Percentiles rank a stretch among this genome's conserved stretches.
Conservation (phyloP, 2,113 vertebrate genomes). For the Cynopterus brachyotis region DNA sequence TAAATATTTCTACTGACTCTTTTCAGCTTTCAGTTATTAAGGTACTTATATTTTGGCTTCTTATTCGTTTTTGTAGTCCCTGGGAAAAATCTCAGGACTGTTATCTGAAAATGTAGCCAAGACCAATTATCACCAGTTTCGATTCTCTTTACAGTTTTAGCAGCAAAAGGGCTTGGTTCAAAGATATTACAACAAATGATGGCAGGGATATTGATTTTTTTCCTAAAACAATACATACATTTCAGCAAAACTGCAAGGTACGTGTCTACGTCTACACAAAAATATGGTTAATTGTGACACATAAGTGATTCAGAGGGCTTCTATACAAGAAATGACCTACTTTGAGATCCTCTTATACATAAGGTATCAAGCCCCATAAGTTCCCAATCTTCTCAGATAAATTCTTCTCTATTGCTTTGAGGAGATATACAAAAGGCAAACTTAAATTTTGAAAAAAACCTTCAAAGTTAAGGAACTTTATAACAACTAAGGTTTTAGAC, state of each 20-base stretch:
- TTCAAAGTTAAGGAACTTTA: background rate
- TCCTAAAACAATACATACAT: background rate
- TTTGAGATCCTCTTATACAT: background rate
- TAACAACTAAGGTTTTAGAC: background rate
- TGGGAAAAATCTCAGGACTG: background rate
- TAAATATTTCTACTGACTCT: background rate
- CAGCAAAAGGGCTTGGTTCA: background rate
- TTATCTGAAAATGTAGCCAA: slow-evolving; percentile 36
- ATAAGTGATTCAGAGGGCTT: background rate
- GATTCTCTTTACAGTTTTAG: slow-evolving; percentile 18
- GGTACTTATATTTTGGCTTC: background rate
- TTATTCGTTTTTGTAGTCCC: background rate
- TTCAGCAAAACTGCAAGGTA: background rate
- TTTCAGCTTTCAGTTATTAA: slow-evolving; percentile 20
- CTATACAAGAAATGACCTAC: background rate
- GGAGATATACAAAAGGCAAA: background rate
- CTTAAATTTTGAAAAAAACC: background rate
- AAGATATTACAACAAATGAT: slow-evolving; percentile 9
- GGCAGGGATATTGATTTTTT: background rate
- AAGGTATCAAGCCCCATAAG: background rate
- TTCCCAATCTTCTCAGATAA: background rate
- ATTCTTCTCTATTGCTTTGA: background rate
- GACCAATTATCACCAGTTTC: slow-evolving; percentile 36
- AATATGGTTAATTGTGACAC: background rate
- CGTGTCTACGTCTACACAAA: background rate